A percentile compares a stretch with the other conserved stretches of the same genome.
Evolutionary conservation across 2,113 vertebrate species (phyloP).

Genomic region (Falcunculus frontatus): DNA sequence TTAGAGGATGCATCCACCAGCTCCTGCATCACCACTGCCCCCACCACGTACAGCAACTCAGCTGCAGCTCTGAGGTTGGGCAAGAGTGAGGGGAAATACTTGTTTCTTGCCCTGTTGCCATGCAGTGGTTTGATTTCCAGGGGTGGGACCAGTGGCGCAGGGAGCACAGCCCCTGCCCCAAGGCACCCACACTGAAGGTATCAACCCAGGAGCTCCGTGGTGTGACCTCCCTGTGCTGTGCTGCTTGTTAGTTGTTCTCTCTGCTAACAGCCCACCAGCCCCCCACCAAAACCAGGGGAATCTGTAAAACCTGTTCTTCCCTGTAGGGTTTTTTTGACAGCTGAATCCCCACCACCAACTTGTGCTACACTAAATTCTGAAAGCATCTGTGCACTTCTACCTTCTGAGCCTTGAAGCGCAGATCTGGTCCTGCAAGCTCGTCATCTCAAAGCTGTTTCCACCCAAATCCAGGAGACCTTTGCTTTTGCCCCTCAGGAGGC

Average conservation of each 20-base stretch:
- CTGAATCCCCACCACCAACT: background rate
- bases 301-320: background rate
- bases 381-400: background rate
- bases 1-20: background rate
- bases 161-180: background rate
- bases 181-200: background rate
- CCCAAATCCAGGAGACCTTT: background rate
- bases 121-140: background rate
- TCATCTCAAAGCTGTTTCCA: background rate
- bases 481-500: background rate
- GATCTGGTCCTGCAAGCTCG: fast-evolving
- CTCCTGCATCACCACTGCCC: background rate
- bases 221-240: background rate
- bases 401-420: background rate
- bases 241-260: background rate
- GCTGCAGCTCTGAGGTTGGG: background rate
- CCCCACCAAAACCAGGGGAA: background rate
- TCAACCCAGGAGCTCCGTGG: fast-evolving
- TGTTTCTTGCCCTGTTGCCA: background rate
- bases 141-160: background rate
- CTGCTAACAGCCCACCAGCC: background rate
- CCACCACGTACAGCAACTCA: background rate
- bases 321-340: background rate
- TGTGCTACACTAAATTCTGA: background rate
- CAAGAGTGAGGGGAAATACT: background rate